Base-by-base conservation (phyloP, 2,113 vertebrate species). In the Notothenia rossii region DNA sequence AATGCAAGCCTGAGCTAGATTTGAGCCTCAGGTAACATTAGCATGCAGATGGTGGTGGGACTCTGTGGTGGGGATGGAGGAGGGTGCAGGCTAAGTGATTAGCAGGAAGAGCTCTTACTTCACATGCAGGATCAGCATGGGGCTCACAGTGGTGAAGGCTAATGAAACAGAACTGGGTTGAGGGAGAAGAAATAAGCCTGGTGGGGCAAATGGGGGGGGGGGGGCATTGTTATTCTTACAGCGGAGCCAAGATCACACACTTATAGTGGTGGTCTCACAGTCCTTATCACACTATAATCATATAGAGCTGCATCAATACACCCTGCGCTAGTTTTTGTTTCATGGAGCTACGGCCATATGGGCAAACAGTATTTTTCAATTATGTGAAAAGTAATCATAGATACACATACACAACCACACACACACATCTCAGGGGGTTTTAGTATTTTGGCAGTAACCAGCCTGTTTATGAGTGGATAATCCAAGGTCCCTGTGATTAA, bases 401-500 rank as follows among this genome's bases (percentile, higher is more conserved):
- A 86, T 29, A 15, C 76, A 77, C 53, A 60, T 4, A 65, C 61
- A 50, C 67, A 46, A 25, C 13, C 40, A 58, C 77, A 77, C 60
- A 66, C 53, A 74, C 29, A 58, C 58, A 77, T 78, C 76, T 85
- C 72, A 46, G 25, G 69, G 71, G 81, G 77, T 53, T 70, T 68
- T 14, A 10, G 56, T 46, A 62, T 75, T 82, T 82, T 86, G 83
- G 75, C 77, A 89, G 75, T 75, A 86, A 85, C 49, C 71, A 66
- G 76, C 66, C 73, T 91, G 93, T 93, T 94, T 93, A 89, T 79
- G 53, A 84, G 84, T 86, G 90, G 85, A 90, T 93, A 81, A 93
- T 92, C 86, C 93, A 93, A 93, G 92, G 92, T 91, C 91, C 79
- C 76, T 81, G 91, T 95, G 94, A 95, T 95, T 94, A 95, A 94